Conservation (phyloP, 2,113 vertebrate species). For the Melanotaenia duboulayi region DNA sequence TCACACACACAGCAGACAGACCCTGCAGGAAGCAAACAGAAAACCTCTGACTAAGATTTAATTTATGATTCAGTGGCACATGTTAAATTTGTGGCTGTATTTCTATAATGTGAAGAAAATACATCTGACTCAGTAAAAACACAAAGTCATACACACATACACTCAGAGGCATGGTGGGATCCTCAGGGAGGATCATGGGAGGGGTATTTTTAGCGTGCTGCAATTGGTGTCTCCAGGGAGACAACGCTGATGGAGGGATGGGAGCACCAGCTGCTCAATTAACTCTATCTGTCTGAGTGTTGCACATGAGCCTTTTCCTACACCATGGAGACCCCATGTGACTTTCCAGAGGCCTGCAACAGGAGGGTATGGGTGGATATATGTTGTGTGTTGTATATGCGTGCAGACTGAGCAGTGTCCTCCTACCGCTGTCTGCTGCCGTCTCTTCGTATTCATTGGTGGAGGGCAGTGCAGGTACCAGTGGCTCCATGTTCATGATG, state of each 20-base stretch:
- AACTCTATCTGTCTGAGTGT: constrained; percentile 44
- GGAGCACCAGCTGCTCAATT: constrained; percentile 78
- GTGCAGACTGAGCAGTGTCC: constrained; percentile 39
- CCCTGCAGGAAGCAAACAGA: constrained; percentile 34
- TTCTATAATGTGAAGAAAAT: constrained; percentile 44
- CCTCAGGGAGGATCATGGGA: constrained; percentile 71
- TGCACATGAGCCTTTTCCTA: constrained; percentile 24
- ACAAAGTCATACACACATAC: constrained; percentile 19
- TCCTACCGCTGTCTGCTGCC: constrained; percentile 85
- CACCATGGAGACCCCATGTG: constrained; percentile 39
- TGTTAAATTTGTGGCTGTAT: constrained; percentile 21
- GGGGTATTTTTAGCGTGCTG: constrained; percentile 79
- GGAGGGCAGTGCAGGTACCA: constrained; percentile 91
- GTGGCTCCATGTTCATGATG: constrained; percentile 97
- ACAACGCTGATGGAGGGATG: constrained; percentile 62
- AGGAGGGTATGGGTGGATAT: constrained; percentile 6
- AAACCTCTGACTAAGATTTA: constrained; percentile 54
- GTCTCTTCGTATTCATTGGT: constrained; percentile 88
- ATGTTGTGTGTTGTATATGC: constrained; percentile 12
- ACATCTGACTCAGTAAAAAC: constrained; percentile 25
- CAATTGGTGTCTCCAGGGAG: constrained; percentile 77
- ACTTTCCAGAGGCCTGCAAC: constrained; percentile 28
- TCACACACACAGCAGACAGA: constrained; percentile 15
- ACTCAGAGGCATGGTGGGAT: constrained; percentile 44
- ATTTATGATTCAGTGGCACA: constrained; percentile 27